Evolutionary conservation across 2,888 invertebrate species (phyloP).

Genomic region (Campoplex capitator): DNA sequence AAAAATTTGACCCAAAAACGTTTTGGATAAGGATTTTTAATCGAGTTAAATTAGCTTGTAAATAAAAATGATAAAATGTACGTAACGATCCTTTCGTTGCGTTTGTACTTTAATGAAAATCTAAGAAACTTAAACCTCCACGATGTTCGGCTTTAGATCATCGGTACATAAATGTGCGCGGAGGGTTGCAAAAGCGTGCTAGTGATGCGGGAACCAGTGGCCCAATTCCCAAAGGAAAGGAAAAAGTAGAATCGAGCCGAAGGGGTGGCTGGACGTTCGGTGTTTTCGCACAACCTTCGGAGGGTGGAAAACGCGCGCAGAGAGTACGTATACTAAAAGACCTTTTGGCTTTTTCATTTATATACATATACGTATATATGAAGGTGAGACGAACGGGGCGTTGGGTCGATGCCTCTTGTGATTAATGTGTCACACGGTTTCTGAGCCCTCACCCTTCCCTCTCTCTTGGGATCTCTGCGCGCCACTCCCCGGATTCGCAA

Average conservation of each 20-base stretch:
- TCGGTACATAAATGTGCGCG: neutral
- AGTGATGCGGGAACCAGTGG: constrained; percentile 56
- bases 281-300: constrained; percentile 52
- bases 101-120: neutral
- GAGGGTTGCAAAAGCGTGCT: neutral
- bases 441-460: constrained; percentile 66
- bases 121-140: neutral
- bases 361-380: constrained; percentile 21
- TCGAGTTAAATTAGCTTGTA: neutral
- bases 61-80: neutral
- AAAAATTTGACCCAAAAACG: neutral
- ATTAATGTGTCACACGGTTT: constrained; percentile 76
- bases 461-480: neutral
- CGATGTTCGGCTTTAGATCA: neutral
- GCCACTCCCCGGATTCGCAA: constrained; percentile 46
- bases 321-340: neutral
- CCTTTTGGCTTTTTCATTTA: constrained; percentile 22
- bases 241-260: constrained; percentile 46
- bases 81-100: neutral
- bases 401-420: constrained; percentile 74
- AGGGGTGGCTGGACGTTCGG: constrained; percentile 41
- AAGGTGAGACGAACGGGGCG: constrained; percentile 62
- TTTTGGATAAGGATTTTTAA: neutral
- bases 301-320: constrained; percentile 62
- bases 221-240: constrained; percentile 61